Evolutionary conservation across 2,113 vertebrate genomes (phyloP), one percentile per base, ranked within the genome.

Genomic region (Rattus rattus): DNA sequence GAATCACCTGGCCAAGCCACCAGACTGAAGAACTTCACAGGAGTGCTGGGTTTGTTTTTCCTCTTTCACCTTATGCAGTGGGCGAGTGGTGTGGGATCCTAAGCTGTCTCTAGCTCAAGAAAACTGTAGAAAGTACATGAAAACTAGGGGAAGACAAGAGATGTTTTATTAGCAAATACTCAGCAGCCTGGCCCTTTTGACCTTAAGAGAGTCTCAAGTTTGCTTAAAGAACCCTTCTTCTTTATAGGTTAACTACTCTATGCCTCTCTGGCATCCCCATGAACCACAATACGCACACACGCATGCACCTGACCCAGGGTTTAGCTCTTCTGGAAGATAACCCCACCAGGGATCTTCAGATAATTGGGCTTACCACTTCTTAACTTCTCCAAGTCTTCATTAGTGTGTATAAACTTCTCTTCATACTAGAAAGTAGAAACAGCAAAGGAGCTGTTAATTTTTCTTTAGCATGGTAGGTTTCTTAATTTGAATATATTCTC

Each of bases 341-440:
- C 26, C 63, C 39, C 22, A 19, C 69, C 17, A 49, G 28, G 28
- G 9, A 11, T 33, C 61, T 69, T 86, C 12, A 22, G 24, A n/a
- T 56, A 20, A 39, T 72, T 83, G 17, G 17, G 9, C 65, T 83
- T 39, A 92, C 77, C 65, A 72, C 67, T 96, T 92, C 0, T 92
- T 76, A 96, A 86, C 61, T 96, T 96, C 10, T 97, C 63, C 65
- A 92, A 13, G 90, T 96, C 93, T 76, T 91, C 89, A 49, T 56
- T 9, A 16, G n/a, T 39, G 52, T 96, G 8, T 52, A 96, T 39
- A 54, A 86, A 73, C 80, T 61, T 63, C 77, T 97, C 97, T 89
- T 97, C 96, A 91, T 95, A 96, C 91, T 97, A 54, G 26, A 87
- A 91, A 81, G 24, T 30, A 97, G 65, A 88, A 88, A 95, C 7